These are phyloP conservation scores for Ditylenchus dipsaci DNA, from an alignment of 1,140 invertebrate species.

Conservation along the genomic window DNA sequence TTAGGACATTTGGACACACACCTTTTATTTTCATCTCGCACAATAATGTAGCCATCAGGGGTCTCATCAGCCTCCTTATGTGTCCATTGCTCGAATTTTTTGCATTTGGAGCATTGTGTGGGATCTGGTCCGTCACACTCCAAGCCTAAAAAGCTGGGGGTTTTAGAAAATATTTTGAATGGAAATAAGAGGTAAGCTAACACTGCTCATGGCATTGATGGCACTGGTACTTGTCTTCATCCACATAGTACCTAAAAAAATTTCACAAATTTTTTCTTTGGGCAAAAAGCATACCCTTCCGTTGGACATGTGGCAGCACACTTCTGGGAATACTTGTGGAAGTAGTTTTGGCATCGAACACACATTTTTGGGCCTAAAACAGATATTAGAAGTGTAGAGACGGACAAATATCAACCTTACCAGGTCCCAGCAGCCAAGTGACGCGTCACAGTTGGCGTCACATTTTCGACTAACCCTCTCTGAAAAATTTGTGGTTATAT, in stretches of 20 bases:
- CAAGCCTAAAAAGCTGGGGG: conserved; percentile 10
- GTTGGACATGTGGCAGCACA: conserved; percentile 32
- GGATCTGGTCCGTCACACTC: conserved; percentile 24
- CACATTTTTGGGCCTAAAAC: conserved; percentile 16
- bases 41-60: not conserved
- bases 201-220: conserved; percentile 19
- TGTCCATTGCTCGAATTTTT: conserved; percentile 19
- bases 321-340: conserved; percentile 10
- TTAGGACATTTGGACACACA: conserved; percentile 33
- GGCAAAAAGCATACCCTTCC: conserved; percentile 28
- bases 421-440: conserved; percentile 38
- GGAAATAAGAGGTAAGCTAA: not conserved
- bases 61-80: not conserved
- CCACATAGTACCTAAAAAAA: conserved; percentile 16
- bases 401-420: too few relatives aligned
- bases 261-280: not conserved
- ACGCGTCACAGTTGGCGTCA: conserved; percentile 35
- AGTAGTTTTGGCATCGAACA: conserved; percentile 28
- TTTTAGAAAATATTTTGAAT: not conserved
- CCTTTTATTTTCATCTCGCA: not conserved
- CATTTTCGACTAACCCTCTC: conserved; percentile 23
- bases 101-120: conserved; percentile 30
- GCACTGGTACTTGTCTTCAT: conserved; percentile 9
- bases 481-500: conserved; percentile 10
- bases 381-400: too few relatives aligned